Percentiles rank a stretch among this genome's conserved stretches.
Conservation (phyloP, 2,113 vertebrate genomes). For the Glaucomys volans region DNA sequence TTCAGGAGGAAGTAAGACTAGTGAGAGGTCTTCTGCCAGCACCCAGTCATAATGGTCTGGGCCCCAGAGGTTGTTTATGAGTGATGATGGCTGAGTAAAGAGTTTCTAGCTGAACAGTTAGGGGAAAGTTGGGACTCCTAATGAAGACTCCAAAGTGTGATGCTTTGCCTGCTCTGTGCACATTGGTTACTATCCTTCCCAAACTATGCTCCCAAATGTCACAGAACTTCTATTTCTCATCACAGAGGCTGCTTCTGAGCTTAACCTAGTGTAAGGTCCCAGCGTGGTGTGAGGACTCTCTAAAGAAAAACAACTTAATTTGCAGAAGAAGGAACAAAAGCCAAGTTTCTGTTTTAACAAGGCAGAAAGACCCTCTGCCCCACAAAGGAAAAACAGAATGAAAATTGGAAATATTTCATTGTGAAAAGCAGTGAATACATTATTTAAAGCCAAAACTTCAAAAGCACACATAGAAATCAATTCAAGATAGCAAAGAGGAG, state of each 20-base stretch:
- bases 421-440: neutral
- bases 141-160: neutral
- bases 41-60: neutral
- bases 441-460: constrained; percentile 32
- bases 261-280: neutral
- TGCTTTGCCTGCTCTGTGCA: neutral
- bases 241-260: neutral
- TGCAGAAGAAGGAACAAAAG: constrained; percentile 21
- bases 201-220: neutral
- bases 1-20: neutral
- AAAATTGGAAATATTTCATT: neutral
- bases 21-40: neutral
- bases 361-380: neutral
- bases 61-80: neutral
- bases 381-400: neutral
- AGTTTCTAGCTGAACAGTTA: neutral
- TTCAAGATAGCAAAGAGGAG: neutral
- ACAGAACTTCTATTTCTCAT: neutral
- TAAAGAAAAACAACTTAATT: neutral
- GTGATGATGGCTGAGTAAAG: neutral
- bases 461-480: neutral
- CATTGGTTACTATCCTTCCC: neutral
- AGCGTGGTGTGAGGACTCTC: neutral
- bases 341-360: constrained; percentile 36
- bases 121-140: neutral